Evolutionary conservation across 92 coral and sea anemone species (phyloP), one percentile per base, ranked within the genome.

Genomic region (Zoanthus sansibaricus): DNA sequence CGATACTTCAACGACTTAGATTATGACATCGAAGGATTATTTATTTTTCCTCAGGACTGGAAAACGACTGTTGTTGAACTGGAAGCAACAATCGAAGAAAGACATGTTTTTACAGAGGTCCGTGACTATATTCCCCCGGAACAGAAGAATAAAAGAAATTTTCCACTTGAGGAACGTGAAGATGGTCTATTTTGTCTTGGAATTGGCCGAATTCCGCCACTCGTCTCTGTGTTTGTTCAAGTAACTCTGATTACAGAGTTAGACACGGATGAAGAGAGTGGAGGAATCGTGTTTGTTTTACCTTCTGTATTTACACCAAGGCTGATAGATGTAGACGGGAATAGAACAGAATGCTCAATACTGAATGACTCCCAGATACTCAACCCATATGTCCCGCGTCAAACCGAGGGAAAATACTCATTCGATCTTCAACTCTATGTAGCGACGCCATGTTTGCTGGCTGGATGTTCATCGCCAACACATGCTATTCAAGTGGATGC

Each of bases 401-500:
- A 89, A 90, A 92, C 98, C n/a, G 82, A 83, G 25, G 96, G 93
- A n/a, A 94, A 93, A 8, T 97, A 97, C 72, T 92, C 95, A 31
- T 97, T 97, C 73, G 98, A 97, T 37, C 91, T 97, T 33, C 96
- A 93, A 79, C 92, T 97, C 3, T 92, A 93, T 32, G 98, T 94
- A 0, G 91, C 93, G 42, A 95, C 95, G 59, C 98, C 99, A 11
- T 97, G 95, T 72, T 90, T 95, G 32, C 92, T 97, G 69, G 99
- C 99, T 33, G 99, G 99, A 4, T 97, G 99, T 86, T 89, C 93
- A 15, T 97, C 99, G 58, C 92, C 89, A 32, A 93, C 99, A 30
- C 99, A 97, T 82, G 98, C 99, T 9, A 97, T 97, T 33, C 98
- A 92, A 86, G 99, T 97, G 15, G 99, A 97, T 48, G 99, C 99